Evolutionary conservation across 2,113 vertebrate species (phyloP), one percentile per base, ranked within the genome.

Genomic region (Tetrao urogallus): DNA sequence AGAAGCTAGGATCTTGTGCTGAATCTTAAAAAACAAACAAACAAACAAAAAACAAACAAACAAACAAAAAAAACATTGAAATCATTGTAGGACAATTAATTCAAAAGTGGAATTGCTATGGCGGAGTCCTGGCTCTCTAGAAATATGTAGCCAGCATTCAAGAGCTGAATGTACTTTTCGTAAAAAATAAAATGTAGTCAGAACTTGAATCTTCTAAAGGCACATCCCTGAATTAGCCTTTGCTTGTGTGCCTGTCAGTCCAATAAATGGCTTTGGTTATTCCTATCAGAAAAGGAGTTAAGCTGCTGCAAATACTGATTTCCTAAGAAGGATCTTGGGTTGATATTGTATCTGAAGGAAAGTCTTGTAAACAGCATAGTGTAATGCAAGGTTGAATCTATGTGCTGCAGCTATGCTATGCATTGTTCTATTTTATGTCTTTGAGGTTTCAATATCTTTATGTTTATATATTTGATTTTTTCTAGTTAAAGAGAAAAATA

Each of bases 341-440:
- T 58, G 56, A 18, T 54, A 16, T 32, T 43, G 4, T 38, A 7
- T 11, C 24, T 47, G 43, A 67, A 36, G 28, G 22, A 5, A 66
- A 61, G 19, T 61, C 54, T 40, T 80, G 43, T 38, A 47, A 83
- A 47, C 9, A 90, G 3, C 38, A 13, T 8, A 7, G 11, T 52
- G 66, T 28, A 58, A 56, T 12, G 16, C 36, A 20, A 20, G 11
- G 6, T 34, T 58, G 14, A 24, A 34, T 42, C 2, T 78, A 2
- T 87, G 34, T 10, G 8, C 38, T 83, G 25, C 28, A 56, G 18
- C 25, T 78, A 4, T 56, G 38, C 42, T 57, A 10, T 12, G 5
- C 6, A 48, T 18, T 27, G 7, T 7, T 85, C 82, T 65, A 0
- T 7, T 85, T 80, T 61, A 0, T 13, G 47, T 7, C 3, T 16